Evolutionary conservation across 2,113 vertebrate genomes (phyloP).

Genomic region (Puntigrus tetrazona): DNA sequence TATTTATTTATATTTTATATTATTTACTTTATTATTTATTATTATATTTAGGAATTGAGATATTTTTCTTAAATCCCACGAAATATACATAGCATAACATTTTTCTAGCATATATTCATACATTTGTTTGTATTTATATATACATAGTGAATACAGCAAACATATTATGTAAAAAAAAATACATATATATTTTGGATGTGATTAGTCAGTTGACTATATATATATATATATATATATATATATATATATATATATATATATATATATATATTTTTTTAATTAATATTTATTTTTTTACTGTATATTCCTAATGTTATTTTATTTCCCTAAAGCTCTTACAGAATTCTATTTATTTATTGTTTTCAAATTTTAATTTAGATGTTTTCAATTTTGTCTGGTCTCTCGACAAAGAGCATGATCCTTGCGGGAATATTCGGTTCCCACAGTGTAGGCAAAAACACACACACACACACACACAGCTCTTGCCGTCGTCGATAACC

Average conservation of each 20-base stretch:
- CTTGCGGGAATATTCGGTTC: neutral
- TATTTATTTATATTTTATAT: neutral
- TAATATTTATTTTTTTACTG: neutral
- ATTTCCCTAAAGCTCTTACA: neutral
- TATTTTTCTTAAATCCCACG: neutral
- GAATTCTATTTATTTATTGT: neutral
- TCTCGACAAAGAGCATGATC: neutral
- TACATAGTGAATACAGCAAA: no score
- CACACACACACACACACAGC: neutral
- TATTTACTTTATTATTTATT: neutral
- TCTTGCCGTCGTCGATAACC: neutral
- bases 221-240: no score
- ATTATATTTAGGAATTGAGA: neutral
- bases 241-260: no score
- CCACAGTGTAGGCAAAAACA: neutral
- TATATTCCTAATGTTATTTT: neutral
- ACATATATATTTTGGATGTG: no score
- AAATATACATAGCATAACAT: no score
- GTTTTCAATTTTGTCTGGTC: neutral
- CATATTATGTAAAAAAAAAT: no score
- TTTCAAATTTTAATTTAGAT: neutral
- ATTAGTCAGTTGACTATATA: no score
- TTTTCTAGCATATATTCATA: no score
- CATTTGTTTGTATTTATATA: no score
- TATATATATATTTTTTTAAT: no score